Conservation (phyloP, 2,888 invertebrate genomes). For the Drosophila pseudotalamancana region DNA sequence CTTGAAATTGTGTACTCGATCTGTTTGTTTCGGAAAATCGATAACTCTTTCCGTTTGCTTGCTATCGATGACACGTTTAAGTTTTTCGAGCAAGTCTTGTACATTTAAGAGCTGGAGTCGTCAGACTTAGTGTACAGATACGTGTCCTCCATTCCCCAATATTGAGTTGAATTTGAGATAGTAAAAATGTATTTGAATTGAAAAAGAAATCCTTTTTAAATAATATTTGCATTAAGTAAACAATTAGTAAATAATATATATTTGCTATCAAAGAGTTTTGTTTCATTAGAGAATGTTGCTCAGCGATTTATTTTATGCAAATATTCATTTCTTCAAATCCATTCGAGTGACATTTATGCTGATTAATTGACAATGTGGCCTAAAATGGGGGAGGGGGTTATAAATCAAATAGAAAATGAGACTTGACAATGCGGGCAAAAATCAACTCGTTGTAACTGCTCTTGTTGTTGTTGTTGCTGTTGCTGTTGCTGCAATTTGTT, state of each 20-base stretch:
- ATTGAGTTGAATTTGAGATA: no score
- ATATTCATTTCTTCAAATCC: conserved; percentile 23
- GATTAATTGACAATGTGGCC: conserved; percentile 59
- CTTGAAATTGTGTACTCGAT: no score
- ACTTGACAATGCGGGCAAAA: conserved; percentile 26
- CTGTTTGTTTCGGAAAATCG: no score
- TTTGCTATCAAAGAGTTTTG: background rate
- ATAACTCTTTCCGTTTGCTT: no score
- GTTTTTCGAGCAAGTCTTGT: no score
- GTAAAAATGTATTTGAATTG: no score
- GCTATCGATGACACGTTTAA: no score
- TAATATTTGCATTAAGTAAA: no score
- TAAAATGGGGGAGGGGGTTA: conserved; percentile 25
- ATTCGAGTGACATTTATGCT: conserved; percentile 27
- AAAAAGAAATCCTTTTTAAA: no score
- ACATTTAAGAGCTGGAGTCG: no score
- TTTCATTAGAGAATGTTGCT: background rate
- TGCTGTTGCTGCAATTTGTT: conserved; percentile 37
- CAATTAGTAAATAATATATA: background rate
- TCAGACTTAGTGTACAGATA: no score
- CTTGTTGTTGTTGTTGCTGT: conserved; percentile 9
- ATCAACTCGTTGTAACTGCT: conserved; percentile 19
- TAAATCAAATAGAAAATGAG: conserved; percentile 45
- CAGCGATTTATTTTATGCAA: conserved; percentile 18
- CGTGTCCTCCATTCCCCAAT: no score